Conservation (phyloP, 2,113 vertebrate genomes). For the Pipra filicauda region DNA sequence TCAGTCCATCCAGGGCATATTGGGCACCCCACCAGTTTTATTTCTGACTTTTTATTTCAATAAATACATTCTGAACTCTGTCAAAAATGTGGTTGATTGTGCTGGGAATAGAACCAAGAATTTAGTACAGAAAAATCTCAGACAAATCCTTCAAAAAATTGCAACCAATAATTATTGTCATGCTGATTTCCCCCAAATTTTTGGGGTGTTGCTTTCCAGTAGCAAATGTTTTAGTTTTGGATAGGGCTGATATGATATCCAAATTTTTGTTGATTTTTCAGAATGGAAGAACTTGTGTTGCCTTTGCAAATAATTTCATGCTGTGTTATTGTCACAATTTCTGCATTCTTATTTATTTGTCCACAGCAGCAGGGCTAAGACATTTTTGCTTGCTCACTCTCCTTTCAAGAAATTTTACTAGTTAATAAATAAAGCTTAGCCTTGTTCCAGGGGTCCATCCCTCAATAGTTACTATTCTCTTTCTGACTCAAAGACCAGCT, state of each 20-base stretch:
- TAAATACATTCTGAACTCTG: not conserved
- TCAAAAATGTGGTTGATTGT: not conserved
- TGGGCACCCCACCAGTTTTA: not conserved
- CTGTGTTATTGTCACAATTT: not conserved
- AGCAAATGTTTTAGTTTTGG: not conserved
- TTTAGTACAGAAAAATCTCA: not conserved
- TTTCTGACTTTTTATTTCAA: not conserved
- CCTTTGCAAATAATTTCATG: not conserved
- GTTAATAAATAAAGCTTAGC: constrained; percentile 64
- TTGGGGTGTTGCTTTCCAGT: not conserved
- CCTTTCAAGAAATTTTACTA: constrained; percentile 67
- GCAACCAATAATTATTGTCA: not conserved
- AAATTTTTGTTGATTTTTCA: not conserved
- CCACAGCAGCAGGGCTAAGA: constrained; percentile 12
- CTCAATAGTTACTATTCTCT: constrained; percentile 51
- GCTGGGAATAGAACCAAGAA: not conserved
- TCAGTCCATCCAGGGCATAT: not conserved
- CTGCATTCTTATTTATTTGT: not conserved
- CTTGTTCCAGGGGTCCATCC: not conserved
- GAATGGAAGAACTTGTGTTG: not conserved
- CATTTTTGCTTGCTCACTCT: constrained; percentile 57
- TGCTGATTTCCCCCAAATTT: not conserved
- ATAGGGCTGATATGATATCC: not conserved
- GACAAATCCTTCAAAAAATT: not conserved
- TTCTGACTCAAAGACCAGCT: constrained; percentile 51